These are phyloP conservation scores for Clistopyga incitator DNA, from an alignment of 2,888 invertebrate species.

Conservation along the genomic window DNA sequence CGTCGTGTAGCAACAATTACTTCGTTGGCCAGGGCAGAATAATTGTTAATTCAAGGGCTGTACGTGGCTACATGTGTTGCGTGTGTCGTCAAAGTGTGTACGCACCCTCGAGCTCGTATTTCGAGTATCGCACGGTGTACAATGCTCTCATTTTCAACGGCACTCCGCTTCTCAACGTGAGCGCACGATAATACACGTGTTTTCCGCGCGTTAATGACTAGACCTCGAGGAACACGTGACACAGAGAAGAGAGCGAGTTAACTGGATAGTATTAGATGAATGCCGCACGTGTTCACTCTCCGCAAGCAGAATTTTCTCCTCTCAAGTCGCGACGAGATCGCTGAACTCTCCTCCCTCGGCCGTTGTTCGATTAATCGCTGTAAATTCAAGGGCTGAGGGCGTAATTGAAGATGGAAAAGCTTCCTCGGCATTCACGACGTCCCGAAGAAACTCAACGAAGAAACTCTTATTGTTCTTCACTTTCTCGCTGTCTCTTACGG, in stretches of 20 bases:
- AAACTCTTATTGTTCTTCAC: constrained; percentile 39
- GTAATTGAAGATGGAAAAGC: constrained; percentile 54
- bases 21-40: not conserved
- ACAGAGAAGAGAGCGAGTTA: not conserved
- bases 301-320: constrained; percentile 16
- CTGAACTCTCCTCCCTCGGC: constrained; percentile 12
- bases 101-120: not conserved
- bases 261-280: not conserved
- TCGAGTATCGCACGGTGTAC: not conserved
- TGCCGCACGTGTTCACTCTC: not conserved
- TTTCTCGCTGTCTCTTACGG: constrained; percentile 1
- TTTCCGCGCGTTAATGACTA: not conserved
- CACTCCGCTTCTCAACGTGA: not conserved
- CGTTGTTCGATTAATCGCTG: constrained; percentile 57
- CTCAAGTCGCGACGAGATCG: constrained; percentile 18
- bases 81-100: constrained; percentile 3
- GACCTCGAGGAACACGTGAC: not conserved
- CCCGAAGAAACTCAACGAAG: constrained; percentile 35
- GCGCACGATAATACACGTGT: not conserved
- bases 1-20: constrained; percentile 23
- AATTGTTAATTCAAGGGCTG: constrained; percentile 14
- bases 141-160: constrained; percentile 17
- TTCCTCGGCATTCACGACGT: constrained; percentile 8
- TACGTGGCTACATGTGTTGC: constrained; percentile 4
- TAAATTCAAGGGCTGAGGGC: constrained; percentile 49